phyloP scores from a whole-genome alignment of 2,797 vertebrate species.

The Helarctos malayanus region DNA sequence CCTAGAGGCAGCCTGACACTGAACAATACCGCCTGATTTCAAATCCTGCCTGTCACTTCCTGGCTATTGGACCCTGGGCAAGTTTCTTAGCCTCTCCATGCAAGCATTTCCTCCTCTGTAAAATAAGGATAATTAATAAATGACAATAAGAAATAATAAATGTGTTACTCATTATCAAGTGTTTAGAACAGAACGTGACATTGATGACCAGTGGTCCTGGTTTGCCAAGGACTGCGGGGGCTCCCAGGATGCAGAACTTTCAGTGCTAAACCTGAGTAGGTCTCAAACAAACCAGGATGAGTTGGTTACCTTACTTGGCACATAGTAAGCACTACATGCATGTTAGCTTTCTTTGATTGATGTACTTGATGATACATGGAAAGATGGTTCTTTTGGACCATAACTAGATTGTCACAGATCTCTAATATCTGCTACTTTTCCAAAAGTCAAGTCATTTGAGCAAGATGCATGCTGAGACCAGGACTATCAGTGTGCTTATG shows the following conservation, averaged over 20 bases:
- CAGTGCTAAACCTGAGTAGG: not conserved
- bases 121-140: not conserved
- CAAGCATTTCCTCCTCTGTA: not conserved
- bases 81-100: not conserved
- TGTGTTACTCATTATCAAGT: not conserved
- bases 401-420: not conserved
- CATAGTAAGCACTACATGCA: not conserved
- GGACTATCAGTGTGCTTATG: not conserved
- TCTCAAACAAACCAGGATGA: not conserved
- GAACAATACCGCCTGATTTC: not conserved
- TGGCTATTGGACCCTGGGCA: not conserved
- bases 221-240: not conserved
- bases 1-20: not conserved
- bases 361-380: not conserved
- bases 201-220: not conserved
- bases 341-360: not conserved
- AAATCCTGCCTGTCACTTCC: not conserved
- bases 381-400: not conserved
- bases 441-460: constrained; percentile 16
- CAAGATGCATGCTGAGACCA: not conserved
- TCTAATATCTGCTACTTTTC: constrained; percentile 10
- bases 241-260: not conserved
- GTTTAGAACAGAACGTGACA: not conserved
- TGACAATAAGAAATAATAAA: not conserved
- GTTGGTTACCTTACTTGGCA: not conserved